Base-by-base conservation (phyloP, 2,888 invertebrate genomes). In the Metacarcinus magister region DNA sequence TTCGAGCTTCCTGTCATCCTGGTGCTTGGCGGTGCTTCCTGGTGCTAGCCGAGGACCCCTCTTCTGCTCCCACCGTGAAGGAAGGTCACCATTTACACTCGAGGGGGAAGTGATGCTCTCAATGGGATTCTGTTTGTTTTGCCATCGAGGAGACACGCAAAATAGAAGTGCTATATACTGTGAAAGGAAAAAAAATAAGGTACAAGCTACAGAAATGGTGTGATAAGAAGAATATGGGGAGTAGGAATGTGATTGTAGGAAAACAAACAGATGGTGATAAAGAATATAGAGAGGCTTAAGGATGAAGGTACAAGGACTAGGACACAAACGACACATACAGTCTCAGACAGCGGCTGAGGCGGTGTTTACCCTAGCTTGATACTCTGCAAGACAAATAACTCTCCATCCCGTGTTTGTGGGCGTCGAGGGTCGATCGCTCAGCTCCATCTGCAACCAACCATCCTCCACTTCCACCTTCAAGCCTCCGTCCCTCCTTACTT, bases 11-110 rank as follows among this genome's bases (percentile, higher is more conserved):
- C 82, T 82, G 82, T 82, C 82, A 82, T 82, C 32, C 32, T 82
- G 82, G 82, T 82, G 82, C 32, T 82, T 82, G 82, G 82, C 32
- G 82, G 82, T 28, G 82, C 82, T 82, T 82, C 82, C 82, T 82
- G 82, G 32, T 82, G 82, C 82, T 32, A 23, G 23, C 32, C 82
- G 28, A 32, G 32, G 13, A 82, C 32, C 28, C 32, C 82, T 82
- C 82, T 16, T 32, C 32, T 32, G 82, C 28, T 23, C 13, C 82
- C 82, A 4, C 28, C 10, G 82, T 82, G 82, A 82, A 82, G 82
- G 82, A 82, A 82, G 82, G 32, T 82, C 32, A 32, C 32, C 82
- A 82, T 82, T 82, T 82, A 32, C 82, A 82, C 82, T 82, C 82
- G 13, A 32, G 82, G 82, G 82, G 8, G 32, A 13, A 82, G 32